Evolutionary conservation across 2,113 vertebrate genomes (phyloP).

Genomic region (Brachypteracias leptosomus): DNA sequence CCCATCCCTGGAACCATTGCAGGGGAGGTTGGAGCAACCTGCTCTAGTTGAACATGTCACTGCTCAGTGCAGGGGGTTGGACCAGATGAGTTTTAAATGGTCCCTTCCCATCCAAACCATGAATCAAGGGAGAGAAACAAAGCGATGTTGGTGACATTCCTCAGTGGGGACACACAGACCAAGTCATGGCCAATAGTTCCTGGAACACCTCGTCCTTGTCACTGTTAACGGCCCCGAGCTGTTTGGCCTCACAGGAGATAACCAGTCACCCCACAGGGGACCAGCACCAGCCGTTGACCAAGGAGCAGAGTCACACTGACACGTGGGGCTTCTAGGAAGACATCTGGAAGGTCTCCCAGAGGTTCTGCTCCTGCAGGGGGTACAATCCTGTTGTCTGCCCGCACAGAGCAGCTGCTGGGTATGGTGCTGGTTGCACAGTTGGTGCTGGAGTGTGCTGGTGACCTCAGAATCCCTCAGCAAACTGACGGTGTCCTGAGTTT

Average conservation of each 20-base stretch:
- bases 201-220: neutral
- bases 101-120: no score
- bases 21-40: no score
- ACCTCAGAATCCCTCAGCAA: neutral
- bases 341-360: neutral
- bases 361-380: neutral
- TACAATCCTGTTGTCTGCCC: accelerated
- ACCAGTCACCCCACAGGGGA: neutral
- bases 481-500: neutral
- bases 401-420: neutral
- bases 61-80: no score
- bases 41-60: no score
- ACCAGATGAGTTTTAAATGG: no score
- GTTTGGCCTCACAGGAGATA: neutral
- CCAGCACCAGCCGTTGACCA: accelerated
- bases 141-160: neutral
- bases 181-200: neutral
- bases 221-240: neutral
- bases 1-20: no score
- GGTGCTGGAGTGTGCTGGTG: accelerated
- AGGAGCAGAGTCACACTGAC: neutral
- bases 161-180: neutral
- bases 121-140: neutral
- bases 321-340: neutral
- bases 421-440: accelerated